phyloP scores from a whole-genome alignment of 1,140 invertebrate genomes.

The Drosophila pseudoobscura region DNA sequence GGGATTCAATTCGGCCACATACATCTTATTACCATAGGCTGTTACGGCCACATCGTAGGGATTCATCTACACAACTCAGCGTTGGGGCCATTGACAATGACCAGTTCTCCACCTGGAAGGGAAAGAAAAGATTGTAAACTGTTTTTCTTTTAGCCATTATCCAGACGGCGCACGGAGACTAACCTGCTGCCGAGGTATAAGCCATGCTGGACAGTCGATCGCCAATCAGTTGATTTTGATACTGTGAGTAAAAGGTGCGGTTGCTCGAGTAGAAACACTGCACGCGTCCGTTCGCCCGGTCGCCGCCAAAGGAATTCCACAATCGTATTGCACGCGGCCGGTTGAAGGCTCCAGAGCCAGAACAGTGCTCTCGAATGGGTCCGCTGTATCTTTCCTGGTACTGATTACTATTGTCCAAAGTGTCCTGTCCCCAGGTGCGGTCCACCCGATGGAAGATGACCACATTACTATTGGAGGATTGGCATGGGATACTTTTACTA shows the following conservation, averaged over 20 bases:
- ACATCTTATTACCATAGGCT: conserved; percentile 86
- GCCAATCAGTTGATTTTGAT: conserved; percentile 86
- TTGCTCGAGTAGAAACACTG: conserved; percentile 89
- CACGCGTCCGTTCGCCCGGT: conserved; percentile 95
- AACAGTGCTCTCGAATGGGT: conserved; percentile 91
- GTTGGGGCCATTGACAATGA: conserved; percentile 84
- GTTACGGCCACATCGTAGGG: conserved; percentile 91
- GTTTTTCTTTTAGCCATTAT: neutral
- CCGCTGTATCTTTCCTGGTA: conserved; percentile 86
- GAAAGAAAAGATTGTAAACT: neutral
- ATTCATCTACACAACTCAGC: conserved; percentile 76
- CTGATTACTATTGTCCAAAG: conserved; percentile 87
- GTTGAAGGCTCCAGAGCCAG: conserved; percentile 88
- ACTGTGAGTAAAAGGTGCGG: conserved; percentile 87
- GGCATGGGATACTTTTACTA: neutral
- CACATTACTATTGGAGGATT: conserved; percentile 84
- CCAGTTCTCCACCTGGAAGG: conserved; percentile 83
- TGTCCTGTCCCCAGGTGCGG: conserved; percentile 88
- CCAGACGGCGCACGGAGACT: conserved; percentile 10
- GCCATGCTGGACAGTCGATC: conserved; percentile 88
- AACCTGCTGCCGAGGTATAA: conserved; percentile 85
- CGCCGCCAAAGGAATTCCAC: conserved; percentile 93
- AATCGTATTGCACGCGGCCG: conserved; percentile 89
- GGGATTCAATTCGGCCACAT: conserved; percentile 89
- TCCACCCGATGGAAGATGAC: conserved; percentile 93